Base-by-base conservation (phyloP, 2,113 vertebrate genomes). In the Sardina pilchardus region DNA sequence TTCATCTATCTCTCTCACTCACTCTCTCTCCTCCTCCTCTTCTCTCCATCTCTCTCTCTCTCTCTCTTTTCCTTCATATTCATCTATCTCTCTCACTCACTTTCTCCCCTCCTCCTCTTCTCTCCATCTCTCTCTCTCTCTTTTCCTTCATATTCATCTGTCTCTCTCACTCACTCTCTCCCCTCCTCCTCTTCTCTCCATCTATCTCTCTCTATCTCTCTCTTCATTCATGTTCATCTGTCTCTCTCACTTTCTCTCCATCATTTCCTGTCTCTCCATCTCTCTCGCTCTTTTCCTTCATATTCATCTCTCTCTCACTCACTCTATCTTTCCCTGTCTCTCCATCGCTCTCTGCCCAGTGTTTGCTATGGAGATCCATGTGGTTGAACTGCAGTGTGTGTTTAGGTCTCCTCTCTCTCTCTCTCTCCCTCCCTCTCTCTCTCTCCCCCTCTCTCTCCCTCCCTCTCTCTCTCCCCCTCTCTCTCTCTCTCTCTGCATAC, bases 381-480 rank as follows among this genome's bases (percentile, higher is more conserved):
- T 81, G 6, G 6, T 81, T 12, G 8, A 12, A 45, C 0, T 48
- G 10, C 3, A 19, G 4, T 42, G n/a, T 82, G 21, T 34, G 12
- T 6, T 21, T 24, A 24, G 53, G 19, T 42, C 34, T 17, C 42
- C 36, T 21, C 43, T 82, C n/a, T 82, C 17, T 71, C 81, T 19
- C 53, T 56, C 2, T 0, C 50, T 83, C 30, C 24, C 19, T 24
- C 19, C 19, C 2, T 63, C 8, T n/a, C 26, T 36, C 42, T 19
- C 2, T 47, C 45, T 14, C 14, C 47, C 42, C 10, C 17, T 14
- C 24, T 75, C 39, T 78, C 39, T 84, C 21, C n/a, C 36, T 71
- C 45, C 47, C 42, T 81, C 36, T 82, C n/a, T 82, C 63, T 53
- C 43, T 56, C 50, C 78, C 44, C 39, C 10, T 86, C 26, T 47